Evolutionary conservation across 1,140 invertebrate genomes (phyloP).

Genomic region (Uloborus diversus): DNA sequence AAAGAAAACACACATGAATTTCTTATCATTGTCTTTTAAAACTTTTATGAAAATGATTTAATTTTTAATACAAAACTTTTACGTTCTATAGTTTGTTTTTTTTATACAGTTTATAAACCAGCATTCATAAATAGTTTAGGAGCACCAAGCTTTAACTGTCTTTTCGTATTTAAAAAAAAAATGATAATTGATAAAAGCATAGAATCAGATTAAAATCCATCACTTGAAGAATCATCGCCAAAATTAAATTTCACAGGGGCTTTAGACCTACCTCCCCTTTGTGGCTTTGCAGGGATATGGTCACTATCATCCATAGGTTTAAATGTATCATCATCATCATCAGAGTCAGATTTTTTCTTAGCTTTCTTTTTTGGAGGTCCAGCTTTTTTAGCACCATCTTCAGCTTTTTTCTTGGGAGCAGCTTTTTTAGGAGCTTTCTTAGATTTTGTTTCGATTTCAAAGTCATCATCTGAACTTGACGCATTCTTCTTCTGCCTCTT

Average conservation of each 20-base stretch:
- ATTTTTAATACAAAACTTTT: too few species aligned
- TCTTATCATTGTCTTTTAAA: too few species aligned
- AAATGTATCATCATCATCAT: slow-evolving; percentile 51
- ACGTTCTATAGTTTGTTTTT: too few species aligned
- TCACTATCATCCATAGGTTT: background rate
- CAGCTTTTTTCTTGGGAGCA: slow-evolving; percentile 61
- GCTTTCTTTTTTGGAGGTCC: slow-evolving; percentile 59
- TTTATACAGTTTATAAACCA: too few species aligned
- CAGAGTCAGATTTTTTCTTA: slow-evolving; percentile 57
- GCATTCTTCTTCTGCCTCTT: slow-evolving; percentile 55
- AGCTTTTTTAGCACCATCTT: slow-evolving; percentile 60
- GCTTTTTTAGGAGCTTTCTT: slow-evolving; percentile 60
- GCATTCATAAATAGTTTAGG: too few species aligned
- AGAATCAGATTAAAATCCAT: slow-evolving; percentile 3
- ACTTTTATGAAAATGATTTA: too few species aligned
- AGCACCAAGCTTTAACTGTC: too few species aligned
- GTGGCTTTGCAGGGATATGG: background rate
- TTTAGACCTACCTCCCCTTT: slow-evolving; percentile 27
- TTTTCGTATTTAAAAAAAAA: too few species aligned
- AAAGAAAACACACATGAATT: too few species aligned
- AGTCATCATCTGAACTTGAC: slow-evolving; percentile 61
- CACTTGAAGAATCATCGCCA: slow-evolving; percentile 53
- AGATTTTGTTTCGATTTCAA: slow-evolving; percentile 53
- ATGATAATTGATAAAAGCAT: too few species aligned
- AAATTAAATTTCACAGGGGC: slow-evolving; percentile 52